Percentiles rank a stretch among this genome's conserved stretches.
These are phyloP conservation scores for Laticauda colubrina DNA, from an alignment of 2,113 vertebrate species.

Conservation along the genomic window DNA sequence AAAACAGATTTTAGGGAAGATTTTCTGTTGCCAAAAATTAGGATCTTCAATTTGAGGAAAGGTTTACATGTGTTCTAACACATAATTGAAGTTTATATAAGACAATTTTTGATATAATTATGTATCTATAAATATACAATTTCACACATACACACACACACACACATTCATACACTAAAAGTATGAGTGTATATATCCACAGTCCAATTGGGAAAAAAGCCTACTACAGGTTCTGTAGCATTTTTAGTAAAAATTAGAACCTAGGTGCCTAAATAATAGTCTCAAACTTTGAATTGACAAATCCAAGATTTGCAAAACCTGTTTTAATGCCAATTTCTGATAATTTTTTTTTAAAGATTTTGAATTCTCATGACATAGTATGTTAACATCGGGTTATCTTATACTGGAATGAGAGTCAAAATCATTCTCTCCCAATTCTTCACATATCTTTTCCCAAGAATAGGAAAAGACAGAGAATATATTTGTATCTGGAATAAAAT, in stretches of 20 bases:
- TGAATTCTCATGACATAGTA: not conserved
- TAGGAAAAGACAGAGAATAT: not conserved
- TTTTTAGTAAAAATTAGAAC: not conserved
- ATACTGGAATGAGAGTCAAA: not conserved
- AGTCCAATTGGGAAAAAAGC: not conserved
- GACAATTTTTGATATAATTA: not conserved
- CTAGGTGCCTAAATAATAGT: not conserved
- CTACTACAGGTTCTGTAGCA: not conserved
- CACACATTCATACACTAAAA: too few species aligned
- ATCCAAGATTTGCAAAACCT: not conserved
- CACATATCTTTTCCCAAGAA: not conserved
- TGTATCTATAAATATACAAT: not conserved
- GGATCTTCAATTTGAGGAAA: not conserved
- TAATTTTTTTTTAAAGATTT: not conserved
- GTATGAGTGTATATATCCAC: not conserved
- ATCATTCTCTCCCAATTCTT: not conserved
- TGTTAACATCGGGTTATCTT: not conserved
- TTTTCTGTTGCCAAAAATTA: not conserved
- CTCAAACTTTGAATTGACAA: not conserved
- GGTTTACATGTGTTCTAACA: not conserved
- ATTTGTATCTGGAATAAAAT: not conserved
- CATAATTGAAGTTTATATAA: not conserved
- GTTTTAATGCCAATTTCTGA: not conserved
- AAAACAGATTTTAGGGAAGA: not conserved
- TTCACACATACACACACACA: too few species aligned